These are phyloP conservation scores for Crotalus viridis DNA, from an alignment of 2,113 vertebrate genomes.

Conservation along the genomic window DNA sequence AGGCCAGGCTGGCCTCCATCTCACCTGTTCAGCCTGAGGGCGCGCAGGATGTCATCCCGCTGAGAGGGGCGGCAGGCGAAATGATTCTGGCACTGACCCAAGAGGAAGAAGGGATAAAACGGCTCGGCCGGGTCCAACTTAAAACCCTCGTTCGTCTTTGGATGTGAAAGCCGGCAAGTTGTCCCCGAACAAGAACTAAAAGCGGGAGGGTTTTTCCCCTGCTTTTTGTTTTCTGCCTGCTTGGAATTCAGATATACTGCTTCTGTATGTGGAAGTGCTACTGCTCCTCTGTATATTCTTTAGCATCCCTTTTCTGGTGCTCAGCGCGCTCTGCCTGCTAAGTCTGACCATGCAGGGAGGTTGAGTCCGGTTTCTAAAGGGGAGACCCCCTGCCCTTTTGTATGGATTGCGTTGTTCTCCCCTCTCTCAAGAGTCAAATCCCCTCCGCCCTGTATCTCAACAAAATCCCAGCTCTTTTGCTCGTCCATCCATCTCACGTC, in stretches of 20 bases:
- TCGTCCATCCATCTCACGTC: neutral
- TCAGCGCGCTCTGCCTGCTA: neutral
- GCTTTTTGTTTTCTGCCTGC: too few relatives aligned
- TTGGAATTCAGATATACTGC: neutral
- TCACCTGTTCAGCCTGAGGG: neutral
- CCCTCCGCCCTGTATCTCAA: neutral
- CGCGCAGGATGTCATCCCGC: neutral
- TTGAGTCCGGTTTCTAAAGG: neutral
- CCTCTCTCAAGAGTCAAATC: too few relatives aligned
- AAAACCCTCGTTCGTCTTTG: neutral
- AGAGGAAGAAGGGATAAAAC: neutral
- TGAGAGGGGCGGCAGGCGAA: too few relatives aligned
- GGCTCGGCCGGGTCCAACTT: neutral
- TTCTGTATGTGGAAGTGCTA: neutral
- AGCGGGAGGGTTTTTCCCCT: too few relatives aligned
- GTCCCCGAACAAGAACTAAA: neutral
- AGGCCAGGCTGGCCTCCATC: neutral
- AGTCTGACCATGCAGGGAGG: neutral
- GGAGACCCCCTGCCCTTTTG: neutral
- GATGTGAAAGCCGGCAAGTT: too few relatives aligned
- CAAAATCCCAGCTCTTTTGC: too few relatives aligned
- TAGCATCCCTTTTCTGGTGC: neutral
- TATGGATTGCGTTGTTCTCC: neutral
- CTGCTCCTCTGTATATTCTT: neutral
- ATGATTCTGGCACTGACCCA: neutral